phyloP scores from a whole-genome alignment of 2,113 vertebrate species.

The Kobus ellipsiprymnus region DNA sequence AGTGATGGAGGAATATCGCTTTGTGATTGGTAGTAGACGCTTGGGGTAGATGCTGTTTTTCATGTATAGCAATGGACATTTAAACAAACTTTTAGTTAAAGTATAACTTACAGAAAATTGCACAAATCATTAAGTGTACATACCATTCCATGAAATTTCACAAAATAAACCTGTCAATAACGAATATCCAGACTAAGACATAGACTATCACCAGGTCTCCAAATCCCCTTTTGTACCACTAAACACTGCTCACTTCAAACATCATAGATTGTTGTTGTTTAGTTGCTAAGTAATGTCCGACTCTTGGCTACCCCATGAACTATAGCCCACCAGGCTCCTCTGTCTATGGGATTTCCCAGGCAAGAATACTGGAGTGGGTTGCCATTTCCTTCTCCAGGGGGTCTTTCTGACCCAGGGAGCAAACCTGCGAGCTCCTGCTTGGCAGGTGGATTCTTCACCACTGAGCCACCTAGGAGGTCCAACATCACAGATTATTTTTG shows the following conservation, averaged over 20 bases:
- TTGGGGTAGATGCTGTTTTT: not conserved
- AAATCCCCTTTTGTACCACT: not conserved
- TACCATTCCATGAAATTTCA: not conserved
- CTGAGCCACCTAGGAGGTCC: not conserved
- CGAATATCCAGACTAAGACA: not conserved
- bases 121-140: not conserved
- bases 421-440: not conserved
- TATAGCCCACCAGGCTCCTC: not conserved
- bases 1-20: not conserved
- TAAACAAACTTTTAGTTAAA: not conserved
- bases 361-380: not conserved
- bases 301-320: not conserved
- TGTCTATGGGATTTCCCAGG: not conserved
- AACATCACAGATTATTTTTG: not conserved
- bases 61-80: not conserved
- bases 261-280: not conserved
- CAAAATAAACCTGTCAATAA: not conserved
- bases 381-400: not conserved
- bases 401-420: not conserved
- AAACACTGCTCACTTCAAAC: not conserved
- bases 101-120: not conserved
- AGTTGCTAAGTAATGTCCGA: not conserved
- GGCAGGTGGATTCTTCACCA: not conserved
- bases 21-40: not conserved
- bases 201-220: not conserved